phyloP scores from a whole-genome alignment of 2,797 vertebrate genomes.

The Halcyon chelicuti region DNA sequence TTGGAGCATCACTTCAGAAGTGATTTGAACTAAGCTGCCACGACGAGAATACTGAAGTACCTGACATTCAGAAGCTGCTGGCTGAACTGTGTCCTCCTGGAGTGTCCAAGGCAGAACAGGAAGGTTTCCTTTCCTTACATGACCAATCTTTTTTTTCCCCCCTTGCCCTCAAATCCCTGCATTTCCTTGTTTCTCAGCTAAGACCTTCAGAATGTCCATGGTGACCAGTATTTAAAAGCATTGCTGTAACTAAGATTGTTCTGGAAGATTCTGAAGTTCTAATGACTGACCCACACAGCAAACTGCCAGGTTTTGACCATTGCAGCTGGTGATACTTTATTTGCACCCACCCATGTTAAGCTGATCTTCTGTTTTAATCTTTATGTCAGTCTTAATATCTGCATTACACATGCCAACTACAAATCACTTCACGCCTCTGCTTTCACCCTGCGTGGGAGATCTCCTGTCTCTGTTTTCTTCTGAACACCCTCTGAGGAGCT shows the following conservation, averaged over 20 bases:
- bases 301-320: not conserved
- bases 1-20: not conserved
- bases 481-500: not conserved
- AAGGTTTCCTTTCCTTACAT: no score
- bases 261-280: no score
- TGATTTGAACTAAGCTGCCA: not conserved
- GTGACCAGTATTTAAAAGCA: not conserved
- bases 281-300: no score
- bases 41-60: not conserved
- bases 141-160: no score
- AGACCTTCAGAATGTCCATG: not conserved
- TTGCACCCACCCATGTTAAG: not conserved
- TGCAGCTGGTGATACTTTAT: not conserved
- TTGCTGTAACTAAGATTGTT: not conserved
- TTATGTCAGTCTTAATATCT: not conserved
- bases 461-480: not conserved
- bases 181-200: not conserved
- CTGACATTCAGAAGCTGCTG: not conserved
- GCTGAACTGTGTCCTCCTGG: no score
- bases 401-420: not conserved
- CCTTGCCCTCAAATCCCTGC: not conserved
- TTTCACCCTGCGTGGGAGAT: not conserved
- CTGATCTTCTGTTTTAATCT: not conserved
- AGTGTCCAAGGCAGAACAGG: no score
- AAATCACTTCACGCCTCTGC: not conserved